Percentiles rank a stretch among this genome's conserved stretches.
Evolutionary conservation across 2,113 vertebrate species (phyloP).

Genomic region (Melanerpes aurifrons): DNA sequence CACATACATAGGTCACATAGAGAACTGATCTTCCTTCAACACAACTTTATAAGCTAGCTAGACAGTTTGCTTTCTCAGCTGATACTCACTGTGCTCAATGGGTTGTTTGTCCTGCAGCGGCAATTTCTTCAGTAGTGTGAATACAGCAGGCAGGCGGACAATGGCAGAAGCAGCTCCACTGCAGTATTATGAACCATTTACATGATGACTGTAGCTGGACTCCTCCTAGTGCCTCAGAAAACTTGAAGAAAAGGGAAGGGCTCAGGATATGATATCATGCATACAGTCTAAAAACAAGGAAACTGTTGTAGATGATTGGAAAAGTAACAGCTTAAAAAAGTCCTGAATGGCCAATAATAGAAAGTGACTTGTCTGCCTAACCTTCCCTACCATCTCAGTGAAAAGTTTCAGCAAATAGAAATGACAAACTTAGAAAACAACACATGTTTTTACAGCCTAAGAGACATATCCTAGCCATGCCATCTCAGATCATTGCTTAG

Average conservation of each 20-base stretch:
- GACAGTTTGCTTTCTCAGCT: neutral
- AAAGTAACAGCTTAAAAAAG: conserved; percentile 15
- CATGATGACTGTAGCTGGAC: neutral
- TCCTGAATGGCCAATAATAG: neutral
- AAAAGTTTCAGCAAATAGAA: neutral
- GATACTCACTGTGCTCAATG: conserved; percentile 54
- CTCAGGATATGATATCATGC: conserved; percentile 71
- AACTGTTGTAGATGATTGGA: conserved; percentile 16
- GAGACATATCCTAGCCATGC: neutral
- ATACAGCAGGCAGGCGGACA: neutral
- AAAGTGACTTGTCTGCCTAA: neutral
- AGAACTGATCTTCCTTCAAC: neutral
- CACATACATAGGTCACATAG: neutral
- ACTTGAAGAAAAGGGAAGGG: conserved; percentile 52
- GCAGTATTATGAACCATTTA: neutral
- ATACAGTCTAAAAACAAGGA: conserved; percentile 35
- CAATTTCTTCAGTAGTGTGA: neutral
- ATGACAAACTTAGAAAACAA: neutral
- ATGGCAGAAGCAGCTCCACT: neutral
- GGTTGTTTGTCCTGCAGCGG: neutral
- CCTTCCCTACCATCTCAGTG: neutral
- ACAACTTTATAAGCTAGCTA: neutral
- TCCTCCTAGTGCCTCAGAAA: conserved; percentile 41
- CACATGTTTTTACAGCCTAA: neutral
- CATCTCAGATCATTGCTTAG: neutral